Conservation (phyloP, 1,140 invertebrate genomes). For the Megathymus violae region DNA sequence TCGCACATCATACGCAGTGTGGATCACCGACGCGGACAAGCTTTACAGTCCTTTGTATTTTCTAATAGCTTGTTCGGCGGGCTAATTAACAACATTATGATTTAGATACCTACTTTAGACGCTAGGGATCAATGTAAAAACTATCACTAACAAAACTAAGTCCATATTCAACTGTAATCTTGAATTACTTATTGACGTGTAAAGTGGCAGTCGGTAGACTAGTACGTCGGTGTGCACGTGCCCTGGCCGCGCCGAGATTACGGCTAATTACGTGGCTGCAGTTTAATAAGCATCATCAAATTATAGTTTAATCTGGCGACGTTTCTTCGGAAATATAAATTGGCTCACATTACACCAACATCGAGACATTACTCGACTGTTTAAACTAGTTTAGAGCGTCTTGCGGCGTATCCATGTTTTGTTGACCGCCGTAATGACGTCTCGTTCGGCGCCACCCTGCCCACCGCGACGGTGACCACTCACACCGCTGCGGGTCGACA, state of each 20-base stretch:
- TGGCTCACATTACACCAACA: constrained; percentile 6
- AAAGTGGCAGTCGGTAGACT: no score
- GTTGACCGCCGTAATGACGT: background rate
- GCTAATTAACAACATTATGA: no score
- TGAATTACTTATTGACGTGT: no score
- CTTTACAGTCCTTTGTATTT: no score
- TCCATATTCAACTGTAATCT: no score
- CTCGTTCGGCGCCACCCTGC: no score
- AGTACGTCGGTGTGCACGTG: background rate
- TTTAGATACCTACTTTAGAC: no score
- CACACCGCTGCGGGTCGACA: background rate
- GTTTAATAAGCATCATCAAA: constrained; percentile 31
- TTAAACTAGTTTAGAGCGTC: background rate
- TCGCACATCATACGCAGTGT: no score
- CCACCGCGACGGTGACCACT: background rate
- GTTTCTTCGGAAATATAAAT: constrained; percentile 23
- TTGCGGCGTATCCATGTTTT: background rate
- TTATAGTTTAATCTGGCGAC: constrained; percentile 32
- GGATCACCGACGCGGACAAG: no score
- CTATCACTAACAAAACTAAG: no score
- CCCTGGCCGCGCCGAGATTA: constrained; percentile 20
- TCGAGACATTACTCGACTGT: constrained; percentile 1
- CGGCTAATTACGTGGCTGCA: constrained; percentile 29
- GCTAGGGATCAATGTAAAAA: no score
- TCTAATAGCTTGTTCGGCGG: no score